Conservation (phyloP, 2,797 vertebrate genomes). For the Pseudochirops cupreus region DNA sequence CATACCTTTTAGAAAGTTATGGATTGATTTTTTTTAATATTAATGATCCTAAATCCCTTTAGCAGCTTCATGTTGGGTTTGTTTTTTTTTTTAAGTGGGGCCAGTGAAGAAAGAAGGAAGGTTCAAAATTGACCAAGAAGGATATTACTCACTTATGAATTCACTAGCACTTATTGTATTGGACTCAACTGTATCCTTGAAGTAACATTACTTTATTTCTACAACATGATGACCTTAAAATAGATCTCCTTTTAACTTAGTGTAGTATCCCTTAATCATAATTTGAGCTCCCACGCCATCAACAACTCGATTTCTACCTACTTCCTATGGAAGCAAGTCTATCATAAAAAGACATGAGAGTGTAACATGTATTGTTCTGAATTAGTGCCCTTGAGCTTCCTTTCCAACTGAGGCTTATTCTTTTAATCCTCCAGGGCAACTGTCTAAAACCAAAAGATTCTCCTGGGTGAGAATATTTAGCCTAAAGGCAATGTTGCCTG, state of each 20-base stretch:
- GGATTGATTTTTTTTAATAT: background rate
- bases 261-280: constrained; percentile 43
- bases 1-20: background rate
- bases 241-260: background rate
- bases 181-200: background rate
- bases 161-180: background rate
- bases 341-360: constrained; percentile 23
- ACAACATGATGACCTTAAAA: background rate
- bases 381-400: constrained; percentile 28
- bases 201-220: background rate
- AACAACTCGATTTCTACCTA: constrained; percentile 46
- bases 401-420: constrained; percentile 11
- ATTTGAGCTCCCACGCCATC: background rate
- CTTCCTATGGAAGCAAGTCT: constrained; percentile 17
- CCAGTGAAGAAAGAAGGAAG: background rate
- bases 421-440: constrained; percentile 24
- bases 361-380: constrained; percentile 45
- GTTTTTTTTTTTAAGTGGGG: background rate
- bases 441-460: background rate
- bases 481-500: background rate
- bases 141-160: background rate
- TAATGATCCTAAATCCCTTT: background rate
- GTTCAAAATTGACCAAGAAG: background rate
- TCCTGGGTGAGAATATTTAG: constrained; percentile 24
- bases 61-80: background rate